Base-by-base conservation (phyloP, 2,888 invertebrate species). In the Hedya salicella region DNA sequence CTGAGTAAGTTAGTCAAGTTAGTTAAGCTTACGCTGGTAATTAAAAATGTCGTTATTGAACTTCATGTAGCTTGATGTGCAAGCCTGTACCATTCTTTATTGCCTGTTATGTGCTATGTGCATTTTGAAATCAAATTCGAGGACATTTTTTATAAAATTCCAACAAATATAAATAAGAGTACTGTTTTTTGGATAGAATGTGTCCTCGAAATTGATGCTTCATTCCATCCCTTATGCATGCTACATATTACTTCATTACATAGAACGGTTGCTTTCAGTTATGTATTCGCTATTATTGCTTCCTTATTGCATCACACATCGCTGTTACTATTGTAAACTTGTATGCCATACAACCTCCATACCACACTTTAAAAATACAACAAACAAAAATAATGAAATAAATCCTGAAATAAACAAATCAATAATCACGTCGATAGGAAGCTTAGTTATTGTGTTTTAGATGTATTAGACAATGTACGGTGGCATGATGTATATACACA, bases 371-470 rank as follows among this genome's bases (percentile, higher is more conserved):
- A 36, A 49, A 60, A 17, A 30, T 30, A 57, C 32, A 36, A 42
- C 44, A 36, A 14, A 52, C 11, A 32, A 16, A 16, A 42, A 48
- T 42, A 30, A 21, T 36, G 21, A 62, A 9, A 39, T 13, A 54
- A 32, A 13, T 62, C 54, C 62, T 49, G 21, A 49, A 50, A 46
- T 11, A 39, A 46, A 59, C 52, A 65, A 48, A 53, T 48, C 46
- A 59, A 30, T 49, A 36, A 63, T 63, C 53, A 65, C 59, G 59
- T 65, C 60, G 65, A 75, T 82, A 82, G 79, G 78, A 74, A 76
- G 83, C 84, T 85, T 76, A 74, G 56, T 69, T 70, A 72, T 83
- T 73, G 65, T 81, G 80, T 82, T 80, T 82, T 85, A 85, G 82
- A 82, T 79, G 77, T 75, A 68, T 68, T 73, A 75, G 61, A 78